phyloP scores from a whole-genome alignment of 2,113 vertebrate genomes.

The Tetrax tetrax region DNA sequence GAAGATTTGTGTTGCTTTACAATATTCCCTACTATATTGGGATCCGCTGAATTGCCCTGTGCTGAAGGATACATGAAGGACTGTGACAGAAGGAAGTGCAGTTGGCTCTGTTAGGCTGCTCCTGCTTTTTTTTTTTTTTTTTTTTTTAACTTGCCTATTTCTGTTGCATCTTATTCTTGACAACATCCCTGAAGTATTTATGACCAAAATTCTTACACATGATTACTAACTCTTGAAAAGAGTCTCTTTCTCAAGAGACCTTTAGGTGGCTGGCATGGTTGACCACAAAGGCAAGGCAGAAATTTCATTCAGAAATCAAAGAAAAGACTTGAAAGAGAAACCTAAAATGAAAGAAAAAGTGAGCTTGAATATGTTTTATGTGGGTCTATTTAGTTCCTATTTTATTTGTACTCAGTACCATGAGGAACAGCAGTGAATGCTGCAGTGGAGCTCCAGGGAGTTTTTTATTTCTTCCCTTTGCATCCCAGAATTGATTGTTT shows the following conservation, averaged over 20 bases:
- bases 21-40: background rate
- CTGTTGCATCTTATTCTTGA: conserved; percentile 45
- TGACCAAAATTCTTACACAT: conserved; percentile 43
- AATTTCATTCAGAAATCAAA: conserved; percentile 62
- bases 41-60: background rate
- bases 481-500: background rate
- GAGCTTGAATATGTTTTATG: background rate
- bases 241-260: background rate
- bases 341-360: background rate
- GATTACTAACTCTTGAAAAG: conserved; percentile 53
- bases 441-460: background rate
- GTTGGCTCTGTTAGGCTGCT: background rate
- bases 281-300: conserved; percentile 47
- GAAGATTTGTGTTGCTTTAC: background rate
- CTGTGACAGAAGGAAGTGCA: background rate
- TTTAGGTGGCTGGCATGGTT: background rate
- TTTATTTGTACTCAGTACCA: conserved; percentile 15
- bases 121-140: background rate
- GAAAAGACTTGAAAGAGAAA: conserved; percentile 27
- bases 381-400: background rate
- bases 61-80: background rate
- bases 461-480: background rate
- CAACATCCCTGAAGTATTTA: conserved; percentile 45
- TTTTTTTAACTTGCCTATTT: conserved; percentile 42
- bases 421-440: background rate